These are phyloP conservation scores for Cromileptes altivelis DNA, from an alignment of 2,113 vertebrate species.

Conservation along the genomic window DNA sequence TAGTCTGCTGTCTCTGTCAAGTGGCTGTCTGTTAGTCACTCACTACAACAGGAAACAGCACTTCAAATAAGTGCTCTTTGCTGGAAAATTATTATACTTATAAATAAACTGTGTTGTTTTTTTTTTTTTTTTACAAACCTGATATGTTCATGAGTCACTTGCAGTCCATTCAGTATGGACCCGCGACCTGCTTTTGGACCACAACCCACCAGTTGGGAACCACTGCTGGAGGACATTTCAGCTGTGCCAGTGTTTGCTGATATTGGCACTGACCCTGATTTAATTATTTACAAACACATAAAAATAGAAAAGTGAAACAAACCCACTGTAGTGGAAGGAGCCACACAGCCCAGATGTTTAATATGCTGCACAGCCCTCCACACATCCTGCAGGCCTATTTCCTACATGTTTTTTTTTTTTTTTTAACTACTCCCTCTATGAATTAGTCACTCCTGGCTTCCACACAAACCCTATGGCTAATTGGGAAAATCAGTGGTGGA, in stretches of 20 bases:
- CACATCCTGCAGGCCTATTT: constrained; percentile 39
- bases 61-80: too few relatives aligned
- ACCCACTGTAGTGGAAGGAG: background rate
- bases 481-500: constrained; percentile 46
- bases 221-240: background rate
- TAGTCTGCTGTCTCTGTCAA: too few relatives aligned
- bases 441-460: constrained; percentile 65
- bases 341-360: constrained; percentile 43
- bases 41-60: too few relatives aligned
- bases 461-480: constrained; percentile 38
- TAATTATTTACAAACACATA: constrained; percentile 13
- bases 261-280: background rate
- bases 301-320: background rate
- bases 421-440: constrained; percentile 48
- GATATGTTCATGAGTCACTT: too few relatives aligned
- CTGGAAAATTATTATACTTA: too few relatives aligned
- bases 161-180: too few relatives aligned
- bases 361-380: constrained; percentile 28
- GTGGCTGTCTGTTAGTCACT: too few relatives aligned
- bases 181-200: too few relatives aligned
- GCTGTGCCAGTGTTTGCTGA: background rate
- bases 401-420: constrained; percentile 44
- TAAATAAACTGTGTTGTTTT: too few relatives aligned
- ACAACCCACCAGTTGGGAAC: too few relatives aligned
- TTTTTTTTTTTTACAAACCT: too few relatives aligned